phyloP scores from a whole-genome alignment of 2,797 vertebrate species.

The Nyctibius grandis region DNA sequence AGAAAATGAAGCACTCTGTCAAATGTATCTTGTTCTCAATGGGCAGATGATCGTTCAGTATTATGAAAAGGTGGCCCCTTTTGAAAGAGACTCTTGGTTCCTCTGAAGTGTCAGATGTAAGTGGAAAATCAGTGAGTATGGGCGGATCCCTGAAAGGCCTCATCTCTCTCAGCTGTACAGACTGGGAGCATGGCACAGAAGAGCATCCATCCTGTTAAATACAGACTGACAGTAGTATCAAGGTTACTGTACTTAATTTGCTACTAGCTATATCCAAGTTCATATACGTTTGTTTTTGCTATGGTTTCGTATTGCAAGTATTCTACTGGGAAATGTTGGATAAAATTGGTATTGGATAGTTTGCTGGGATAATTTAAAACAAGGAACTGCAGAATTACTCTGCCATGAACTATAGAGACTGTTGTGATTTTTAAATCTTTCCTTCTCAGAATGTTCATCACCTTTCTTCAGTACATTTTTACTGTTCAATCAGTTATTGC shows the following conservation, averaged over 20 bases:
- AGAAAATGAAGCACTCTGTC: background rate
- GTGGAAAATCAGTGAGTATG: background rate
- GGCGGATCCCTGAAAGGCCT: background rate
- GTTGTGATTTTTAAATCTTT: constrained; percentile 28
- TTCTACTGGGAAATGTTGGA: background rate
- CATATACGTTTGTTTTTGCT: background rate
- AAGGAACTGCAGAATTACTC: constrained; percentile 28
- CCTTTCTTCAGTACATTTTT: constrained; percentile 46
- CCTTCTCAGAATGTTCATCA: constrained; percentile 19
- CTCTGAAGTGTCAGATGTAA: background rate
- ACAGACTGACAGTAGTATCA: background rate
- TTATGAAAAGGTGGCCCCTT: background rate
- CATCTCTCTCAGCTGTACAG: background rate
- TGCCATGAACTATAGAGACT: constrained; percentile 19
- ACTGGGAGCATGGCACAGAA: background rate
- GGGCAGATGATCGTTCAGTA: background rate
- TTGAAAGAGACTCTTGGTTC: background rate
- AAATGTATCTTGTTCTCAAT: background rate
- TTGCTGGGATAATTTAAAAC: constrained; percentile 39
- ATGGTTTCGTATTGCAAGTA: background rate
- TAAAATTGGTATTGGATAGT: background rate
- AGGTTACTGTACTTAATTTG: background rate
- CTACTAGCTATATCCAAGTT: background rate
- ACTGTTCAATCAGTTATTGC: constrained; percentile 60
- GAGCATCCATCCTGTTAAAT: background rate